These are phyloP conservation scores for Pristis pectinata DNA, from an alignment of 2,797 vertebrate genomes.

Conservation along the genomic window DNA sequence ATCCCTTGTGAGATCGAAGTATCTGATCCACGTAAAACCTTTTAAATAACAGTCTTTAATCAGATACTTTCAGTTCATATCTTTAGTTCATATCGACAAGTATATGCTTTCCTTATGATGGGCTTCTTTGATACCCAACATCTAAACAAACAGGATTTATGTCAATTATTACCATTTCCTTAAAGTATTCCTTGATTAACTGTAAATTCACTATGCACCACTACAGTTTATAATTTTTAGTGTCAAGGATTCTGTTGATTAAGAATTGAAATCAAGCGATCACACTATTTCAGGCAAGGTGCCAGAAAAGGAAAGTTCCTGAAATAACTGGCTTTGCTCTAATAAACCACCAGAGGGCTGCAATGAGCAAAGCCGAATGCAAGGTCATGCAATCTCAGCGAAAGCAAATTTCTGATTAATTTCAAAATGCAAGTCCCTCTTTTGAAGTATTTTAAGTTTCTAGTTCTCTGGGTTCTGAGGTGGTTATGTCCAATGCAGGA, in stretches of 20 bases:
- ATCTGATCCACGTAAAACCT: neutral
- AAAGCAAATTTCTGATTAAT: neutral
- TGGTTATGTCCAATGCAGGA: too few species aligned
- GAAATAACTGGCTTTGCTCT: neutral
- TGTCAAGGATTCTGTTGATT: neutral
- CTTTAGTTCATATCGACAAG: neutral
- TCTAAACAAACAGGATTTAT: too few species aligned
- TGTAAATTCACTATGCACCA: neutral
- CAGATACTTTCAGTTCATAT: neutral
- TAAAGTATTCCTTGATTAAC: neutral
- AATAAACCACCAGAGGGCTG: neutral
- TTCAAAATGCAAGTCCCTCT: neutral
- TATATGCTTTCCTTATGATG: neutral
- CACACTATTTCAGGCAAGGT: neutral
- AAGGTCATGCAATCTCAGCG: neutral
- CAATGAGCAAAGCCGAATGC: slow-evolving; percentile 15
- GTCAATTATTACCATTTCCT: neutral
- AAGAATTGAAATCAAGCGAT: neutral
- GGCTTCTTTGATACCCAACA: neutral
- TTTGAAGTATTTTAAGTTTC: neutral
- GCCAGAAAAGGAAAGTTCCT: too few species aligned
- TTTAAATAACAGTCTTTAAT: neutral
- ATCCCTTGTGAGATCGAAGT: too few species aligned
- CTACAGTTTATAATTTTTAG: neutral
- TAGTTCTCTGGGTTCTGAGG: too few species aligned